Conservation (phyloP, 2,797 vertebrate genomes). For the Anguilla megastoma region DNA sequence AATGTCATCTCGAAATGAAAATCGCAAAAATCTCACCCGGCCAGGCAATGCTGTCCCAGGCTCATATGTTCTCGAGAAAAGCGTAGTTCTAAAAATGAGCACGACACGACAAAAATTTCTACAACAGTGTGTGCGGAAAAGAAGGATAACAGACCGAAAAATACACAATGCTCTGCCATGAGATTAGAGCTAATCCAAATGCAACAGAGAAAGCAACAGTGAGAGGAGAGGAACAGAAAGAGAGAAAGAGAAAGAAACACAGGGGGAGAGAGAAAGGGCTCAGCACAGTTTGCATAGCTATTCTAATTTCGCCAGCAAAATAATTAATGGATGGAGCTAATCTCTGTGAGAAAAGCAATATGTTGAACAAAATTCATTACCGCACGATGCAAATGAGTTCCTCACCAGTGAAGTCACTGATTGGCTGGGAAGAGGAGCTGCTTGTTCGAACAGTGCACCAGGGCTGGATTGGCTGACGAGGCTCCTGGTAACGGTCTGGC, state of each 20-base stretch:
- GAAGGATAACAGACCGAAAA: background rate
- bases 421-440: conserved; percentile 79
- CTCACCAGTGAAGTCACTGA: conserved; percentile 82
- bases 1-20: conserved; percentile 73
- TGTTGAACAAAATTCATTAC: conserved; percentile 89
- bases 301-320: conserved; percentile 79
- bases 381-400: conserved; percentile 85
- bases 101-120: conserved; percentile 4
- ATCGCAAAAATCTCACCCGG: conserved; percentile 63
- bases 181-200: conserved; percentile 15
- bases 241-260: conserved; percentile 33
- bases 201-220: background rate
- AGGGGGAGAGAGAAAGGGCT: conserved; percentile 24
- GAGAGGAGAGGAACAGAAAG: conserved; percentile 29
- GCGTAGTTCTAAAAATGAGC: conserved; percentile 14
- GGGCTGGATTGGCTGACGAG: conserved; percentile 80
- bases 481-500: conserved; percentile 84
- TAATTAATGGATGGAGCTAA: conserved; percentile 78
- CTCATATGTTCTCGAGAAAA: conserved; percentile 15
- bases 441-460: conserved; percentile 73
- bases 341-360: conserved; percentile 73
- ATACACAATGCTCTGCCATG: conserved; percentile 25
- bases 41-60: conserved; percentile 59
- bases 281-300: conserved; percentile 68
- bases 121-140: conserved; percentile 33